A percentile compares a stretch with the other conserved stretches of the same genome.
phyloP scores from a whole-genome alignment of 2,888 invertebrate genomes.

The Chloroclysta siterata region DNA sequence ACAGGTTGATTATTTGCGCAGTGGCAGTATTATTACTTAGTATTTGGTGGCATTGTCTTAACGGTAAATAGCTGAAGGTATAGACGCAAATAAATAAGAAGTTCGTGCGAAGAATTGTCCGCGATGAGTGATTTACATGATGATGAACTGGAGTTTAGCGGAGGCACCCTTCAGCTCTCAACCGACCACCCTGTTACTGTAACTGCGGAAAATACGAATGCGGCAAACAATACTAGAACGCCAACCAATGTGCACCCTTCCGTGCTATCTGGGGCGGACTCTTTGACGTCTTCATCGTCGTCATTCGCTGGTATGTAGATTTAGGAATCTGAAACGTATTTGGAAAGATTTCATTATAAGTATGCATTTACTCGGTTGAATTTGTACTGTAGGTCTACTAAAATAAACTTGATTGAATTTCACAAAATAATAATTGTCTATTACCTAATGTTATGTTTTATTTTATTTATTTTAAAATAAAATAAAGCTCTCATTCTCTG shows the following conservation, averaged over 20 bases:
- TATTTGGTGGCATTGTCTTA: too few relatives aligned
- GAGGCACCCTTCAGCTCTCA: slow-evolving; percentile 80
- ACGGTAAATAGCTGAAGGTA: not conserved
- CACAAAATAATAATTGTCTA: too few relatives aligned
- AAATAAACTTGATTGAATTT: too few relatives aligned
- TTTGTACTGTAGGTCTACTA: too few relatives aligned
- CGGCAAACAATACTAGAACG: slow-evolving; percentile 56
- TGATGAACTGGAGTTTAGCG: slow-evolving; percentile 85
- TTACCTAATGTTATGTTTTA: too few relatives aligned
- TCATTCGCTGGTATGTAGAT: slow-evolving; percentile 70
- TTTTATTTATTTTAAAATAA: too few relatives aligned
- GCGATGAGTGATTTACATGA: slow-evolving; percentile 78
- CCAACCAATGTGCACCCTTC: slow-evolving; percentile 68
- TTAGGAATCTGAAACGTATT: too few relatives aligned
- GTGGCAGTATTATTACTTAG: not conserved
- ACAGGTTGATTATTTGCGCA: not conserved
- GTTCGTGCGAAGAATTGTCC: not conserved
- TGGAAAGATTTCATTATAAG: too few relatives aligned
- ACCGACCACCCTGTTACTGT: slow-evolving; percentile 58
- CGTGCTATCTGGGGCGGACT: slow-evolving; percentile 77
- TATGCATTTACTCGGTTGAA: too few relatives aligned
- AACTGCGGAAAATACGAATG: slow-evolving; percentile 51
- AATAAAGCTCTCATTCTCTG: too few relatives aligned
- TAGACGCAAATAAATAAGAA: not conserved
- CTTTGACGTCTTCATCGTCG: slow-evolving; percentile 74